Evolutionary conservation across 2,888 invertebrate genomes (phyloP), one percentile per base, ranked within the genome.

Genomic region (Isoperla grammatica): DNA sequence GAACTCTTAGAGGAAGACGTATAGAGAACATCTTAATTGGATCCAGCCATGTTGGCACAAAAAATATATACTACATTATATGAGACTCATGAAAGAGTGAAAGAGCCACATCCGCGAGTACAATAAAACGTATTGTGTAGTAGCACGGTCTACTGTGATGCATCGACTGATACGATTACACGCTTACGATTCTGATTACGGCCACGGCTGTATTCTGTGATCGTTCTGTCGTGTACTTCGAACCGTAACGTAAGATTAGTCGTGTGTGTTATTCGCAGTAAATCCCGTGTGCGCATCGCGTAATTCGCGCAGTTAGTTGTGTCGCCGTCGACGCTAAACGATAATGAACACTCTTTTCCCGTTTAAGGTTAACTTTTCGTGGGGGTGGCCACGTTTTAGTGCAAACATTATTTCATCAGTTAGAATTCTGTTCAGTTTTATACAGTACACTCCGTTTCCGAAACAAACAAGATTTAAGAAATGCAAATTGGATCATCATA

Each of bases 371-470:
- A 19, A 45, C 45, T 45, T 45, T 19, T 19, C 46, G 22, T 9
- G 20, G 20, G 46, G 46, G 46, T 53, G n/a, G 53, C 15, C 53
- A 53, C 53, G 53, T 53, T 53, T 53, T 39, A 53, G 37, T 37
- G 39, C 17, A 35, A 20, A 39, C 53, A 53, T 53, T 53, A 53
- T 53, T 53, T 53, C 53, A 15, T 15, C 39, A 35, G 39, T 53
- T 53, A 29, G 29, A 8, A 29, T 29, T 29, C 29, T 29, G 29
- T 29, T 29, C 29, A 29, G 5, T 29, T 29, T 29, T 29, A 29
- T 29, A 29, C 8, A 29, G 29, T 29, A 29, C 29, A 29, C 5
- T 29, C 29, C 8, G 29, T 29, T 29, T 6, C 29, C 29, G n/a
- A 29, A 29, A 29, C 29, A 29, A 4, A 29, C 29, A 29, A 29